Evolutionary conservation across 2,888 invertebrate species (phyloP).

Genomic region (Bimastos eiseni): DNA sequence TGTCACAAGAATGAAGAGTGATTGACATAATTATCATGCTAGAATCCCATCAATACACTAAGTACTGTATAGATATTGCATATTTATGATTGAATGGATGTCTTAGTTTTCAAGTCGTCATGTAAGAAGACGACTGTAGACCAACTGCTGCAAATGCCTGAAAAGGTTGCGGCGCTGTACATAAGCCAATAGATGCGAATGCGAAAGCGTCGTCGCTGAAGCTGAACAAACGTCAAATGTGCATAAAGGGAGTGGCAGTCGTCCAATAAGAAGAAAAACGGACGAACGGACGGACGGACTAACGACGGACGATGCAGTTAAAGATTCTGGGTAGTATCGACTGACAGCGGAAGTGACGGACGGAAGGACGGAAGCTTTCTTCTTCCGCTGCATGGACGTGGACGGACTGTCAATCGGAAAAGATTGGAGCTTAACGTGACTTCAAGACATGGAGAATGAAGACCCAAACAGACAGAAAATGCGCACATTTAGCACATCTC

Average conservation of each 20-base stretch:
- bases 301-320: neutral
- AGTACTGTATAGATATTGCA: too few species aligned
- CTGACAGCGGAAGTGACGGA: neutral
- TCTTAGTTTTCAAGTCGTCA: too few species aligned
- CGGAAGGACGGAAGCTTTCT: neutral
- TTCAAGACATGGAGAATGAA: neutral
- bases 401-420: neutral
- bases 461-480: neutral
- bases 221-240: too few species aligned
- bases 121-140: too few species aligned
- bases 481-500: neutral
- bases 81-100: too few species aligned
- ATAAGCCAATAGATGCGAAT: too few species aligned
- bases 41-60: too few species aligned
- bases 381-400: neutral
- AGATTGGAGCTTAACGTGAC: neutral
- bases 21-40: too few species aligned
- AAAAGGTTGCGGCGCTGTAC: too few species aligned
- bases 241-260: neutral
- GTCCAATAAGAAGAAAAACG: neutral
- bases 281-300: neutral
- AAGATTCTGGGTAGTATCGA: constrained; percentile 13
- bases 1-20: too few species aligned
- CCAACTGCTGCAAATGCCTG: too few species aligned
- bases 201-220: too few species aligned